Percentiles rank a stretch among this genome's conserved stretches.
Evolutionary conservation across 2,888 invertebrate species (phyloP).

Genomic region (Zaprionus obscuricornis): DNA sequence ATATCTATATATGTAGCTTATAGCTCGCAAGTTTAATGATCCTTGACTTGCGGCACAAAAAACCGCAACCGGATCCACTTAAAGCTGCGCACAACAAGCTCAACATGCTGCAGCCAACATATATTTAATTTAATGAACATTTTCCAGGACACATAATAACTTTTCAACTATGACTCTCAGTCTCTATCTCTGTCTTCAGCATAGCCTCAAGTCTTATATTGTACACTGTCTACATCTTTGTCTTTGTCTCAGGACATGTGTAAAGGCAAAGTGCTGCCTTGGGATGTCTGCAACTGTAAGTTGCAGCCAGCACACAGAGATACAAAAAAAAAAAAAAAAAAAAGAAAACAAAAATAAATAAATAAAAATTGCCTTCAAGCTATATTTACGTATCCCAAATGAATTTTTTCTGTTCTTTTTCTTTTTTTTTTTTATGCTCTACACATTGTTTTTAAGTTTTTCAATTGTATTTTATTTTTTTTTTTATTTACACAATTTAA

Average conservation of each 20-base stretch:
- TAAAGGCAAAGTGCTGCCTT: neutral
- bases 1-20: slow-evolving; percentile 25
- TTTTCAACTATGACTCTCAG: neutral
- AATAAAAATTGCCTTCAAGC: no score
- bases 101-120: no score
- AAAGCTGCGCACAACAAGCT: slow-evolving; percentile 15
- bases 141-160: neutral
- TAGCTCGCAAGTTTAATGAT: slow-evolving; percentile 68
- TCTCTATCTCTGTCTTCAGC: no score
- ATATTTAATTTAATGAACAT: no score
- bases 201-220: no score
- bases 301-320: neutral
- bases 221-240: no score
- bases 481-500: no score
- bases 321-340: no score
- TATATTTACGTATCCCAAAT: no score
- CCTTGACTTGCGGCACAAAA: slow-evolving; percentile 57
- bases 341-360: no score
- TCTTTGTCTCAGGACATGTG: neutral
- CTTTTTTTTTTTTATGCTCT: no score
- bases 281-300: slow-evolving; percentile 1
- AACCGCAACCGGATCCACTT: slow-evolving; percentile 54
- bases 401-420: no score
- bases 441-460: slow-evolving; percentile 13
- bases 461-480: slow-evolving; percentile 21